Evolutionary conservation across 2,888 invertebrate genomes (phyloP), one percentile per base, ranked within the genome.

Genomic region (Eupeodes luniger): DNA sequence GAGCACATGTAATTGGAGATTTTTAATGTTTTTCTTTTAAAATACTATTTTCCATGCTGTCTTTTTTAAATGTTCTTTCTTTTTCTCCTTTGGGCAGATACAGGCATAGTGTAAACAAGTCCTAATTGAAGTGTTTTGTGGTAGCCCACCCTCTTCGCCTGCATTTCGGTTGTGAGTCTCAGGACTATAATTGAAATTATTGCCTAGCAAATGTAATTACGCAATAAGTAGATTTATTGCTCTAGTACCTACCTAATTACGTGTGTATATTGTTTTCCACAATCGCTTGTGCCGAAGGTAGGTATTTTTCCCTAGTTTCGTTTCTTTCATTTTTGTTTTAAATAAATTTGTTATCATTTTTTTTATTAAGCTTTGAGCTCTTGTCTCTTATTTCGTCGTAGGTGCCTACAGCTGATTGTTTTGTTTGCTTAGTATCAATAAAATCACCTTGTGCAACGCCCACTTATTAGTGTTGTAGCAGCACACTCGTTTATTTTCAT

Each of bases 1-100:
- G 12, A 78, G 66, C 86, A 83, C 64, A 79, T 86, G 83, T 36
- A 75, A 76, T 80, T 83, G 53, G n/a, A 82, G 44, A 51, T 55
- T 77, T 77, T 81, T 6, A 53, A 55, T 40, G 16, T 49, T 57
- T 76, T 40, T 81, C 14, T 49, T 64, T 36, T 47, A 10, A 10
- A 7, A 5, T 47, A 19, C 19, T 57, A 12, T 57, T 59, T 49
- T 36, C 14, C 40, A 55, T 40, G 36, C 27, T 75, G n/a, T n/a
- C 11, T n/a, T 75, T 19, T 44, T 16, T 44, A 11, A 11, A 27
- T 27, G 12, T 57, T 12, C 47, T 10, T 4, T 11, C 2, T 59
- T 34, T 53, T 40, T 40, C 9, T 40, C 40, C 40, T 40, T 40
- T 1, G 9, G 40, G 9, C 1, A 9, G 6, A 40, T 1, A 40